Evolutionary conservation across 1,140 invertebrate genomes (phyloP).

Genomic region (Ephestia elutella): DNA sequence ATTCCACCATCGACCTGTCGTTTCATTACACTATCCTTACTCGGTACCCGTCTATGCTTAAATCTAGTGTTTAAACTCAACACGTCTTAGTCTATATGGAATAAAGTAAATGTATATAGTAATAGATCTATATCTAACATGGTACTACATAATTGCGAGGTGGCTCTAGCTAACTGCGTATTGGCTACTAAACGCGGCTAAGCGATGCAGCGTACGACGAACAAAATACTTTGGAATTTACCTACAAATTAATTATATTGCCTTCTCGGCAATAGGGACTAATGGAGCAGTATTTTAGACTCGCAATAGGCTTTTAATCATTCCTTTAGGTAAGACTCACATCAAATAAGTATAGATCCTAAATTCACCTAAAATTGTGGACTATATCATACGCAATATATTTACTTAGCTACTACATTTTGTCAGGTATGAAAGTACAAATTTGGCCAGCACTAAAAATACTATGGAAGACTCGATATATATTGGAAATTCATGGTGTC

Average conservation of each 20-base stretch:
- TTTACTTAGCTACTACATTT: too few relatives aligned
- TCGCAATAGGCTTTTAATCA: too few relatives aligned
- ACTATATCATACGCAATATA: too few relatives aligned
- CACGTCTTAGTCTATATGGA: slow-evolving; percentile 63
- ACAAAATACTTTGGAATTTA: not conserved
- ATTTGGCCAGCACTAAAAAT: too few relatives aligned
- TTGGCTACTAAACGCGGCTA: slow-evolving; percentile 30
- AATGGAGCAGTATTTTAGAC: too few relatives aligned
- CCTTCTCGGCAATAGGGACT: not conserved
- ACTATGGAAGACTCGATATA: too few relatives aligned
- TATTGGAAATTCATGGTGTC: too few relatives aligned
- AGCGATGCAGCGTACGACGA: not conserved
- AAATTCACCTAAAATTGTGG: too few relatives aligned
- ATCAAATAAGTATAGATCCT: too few relatives aligned
- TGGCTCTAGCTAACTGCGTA: slow-evolving; percentile 50
- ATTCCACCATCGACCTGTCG: slow-evolving; percentile 27
- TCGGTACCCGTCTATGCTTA: slow-evolving; percentile 26
- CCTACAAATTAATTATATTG: not conserved
- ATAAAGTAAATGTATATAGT: slow-evolving; percentile 50
- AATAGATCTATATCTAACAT: slow-evolving; percentile 40
- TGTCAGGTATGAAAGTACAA: too few relatives aligned
- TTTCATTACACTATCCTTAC: slow-evolving; percentile 24
- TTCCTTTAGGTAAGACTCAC: too few relatives aligned
- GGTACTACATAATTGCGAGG: slow-evolving; percentile 62
- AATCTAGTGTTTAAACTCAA: slow-evolving; percentile 47